Evolutionary conservation across 1,140 invertebrate species (phyloP).

Genomic region (Drosophila murphyi): DNA sequence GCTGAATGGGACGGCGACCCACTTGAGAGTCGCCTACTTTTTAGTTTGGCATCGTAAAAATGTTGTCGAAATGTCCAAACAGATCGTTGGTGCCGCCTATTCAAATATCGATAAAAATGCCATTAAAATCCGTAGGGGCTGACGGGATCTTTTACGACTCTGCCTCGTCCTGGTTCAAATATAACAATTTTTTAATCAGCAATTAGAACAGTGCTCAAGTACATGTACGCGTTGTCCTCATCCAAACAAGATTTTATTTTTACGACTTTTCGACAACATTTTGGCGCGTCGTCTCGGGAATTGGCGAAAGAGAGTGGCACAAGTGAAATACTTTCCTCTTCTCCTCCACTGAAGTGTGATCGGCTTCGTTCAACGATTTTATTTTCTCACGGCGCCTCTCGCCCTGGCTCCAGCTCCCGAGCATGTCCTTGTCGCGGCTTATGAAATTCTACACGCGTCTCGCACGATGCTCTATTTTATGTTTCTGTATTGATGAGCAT

Average conservation of each 20-base stretch:
- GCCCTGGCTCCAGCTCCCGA: constrained; percentile 20
- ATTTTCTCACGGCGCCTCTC: constrained; percentile 61
- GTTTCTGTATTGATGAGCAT: constrained; percentile 52
- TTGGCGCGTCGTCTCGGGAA: constrained; percentile 69
- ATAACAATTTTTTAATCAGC: constrained; percentile 72
- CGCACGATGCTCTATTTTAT: constrained; percentile 53
- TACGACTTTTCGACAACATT: constrained; percentile 49
- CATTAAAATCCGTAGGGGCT: constrained; percentile 52
- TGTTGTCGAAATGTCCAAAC: constrained; percentile 76
- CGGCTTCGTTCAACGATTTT: constrained; percentile 12
- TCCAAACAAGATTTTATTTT: constrained; percentile 24
- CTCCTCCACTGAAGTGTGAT: neutral
- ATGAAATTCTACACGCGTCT: constrained; percentile 74
- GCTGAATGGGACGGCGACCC: constrained; percentile 45
- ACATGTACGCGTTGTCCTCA: constrained; percentile 29
- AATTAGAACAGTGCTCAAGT: constrained; percentile 56
- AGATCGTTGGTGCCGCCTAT: constrained; percentile 76
- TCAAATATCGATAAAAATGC: constrained; percentile 78
- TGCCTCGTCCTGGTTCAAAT: constrained; percentile 69
- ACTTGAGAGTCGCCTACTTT: constrained; percentile 59
- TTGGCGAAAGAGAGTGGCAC: constrained; percentile 46
- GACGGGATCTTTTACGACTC: constrained; percentile 45
- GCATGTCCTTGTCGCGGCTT: constrained; percentile 39
- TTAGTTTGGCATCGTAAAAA: constrained; percentile 62
- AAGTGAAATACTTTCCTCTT: constrained; percentile 49